phyloP scores from a whole-genome alignment of 2,888 invertebrate genomes.

The Eupithecia pulchellata region DNA sequence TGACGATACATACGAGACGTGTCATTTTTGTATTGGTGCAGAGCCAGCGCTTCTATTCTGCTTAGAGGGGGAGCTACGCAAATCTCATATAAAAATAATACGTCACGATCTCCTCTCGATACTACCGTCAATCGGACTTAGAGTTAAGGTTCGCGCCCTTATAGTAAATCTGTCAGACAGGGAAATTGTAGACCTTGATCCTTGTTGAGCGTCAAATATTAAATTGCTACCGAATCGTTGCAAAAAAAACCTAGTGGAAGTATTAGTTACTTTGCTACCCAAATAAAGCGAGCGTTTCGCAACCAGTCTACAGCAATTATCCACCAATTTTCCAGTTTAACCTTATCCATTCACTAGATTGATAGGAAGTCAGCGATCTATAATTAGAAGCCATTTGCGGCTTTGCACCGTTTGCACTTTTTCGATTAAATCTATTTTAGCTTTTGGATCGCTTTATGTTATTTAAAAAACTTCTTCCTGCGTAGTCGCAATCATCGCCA shows the following conservation, averaged over 20 bases:
- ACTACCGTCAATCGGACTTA: too few species aligned
- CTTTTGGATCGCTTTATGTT: too few species aligned
- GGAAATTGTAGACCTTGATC: neutral
- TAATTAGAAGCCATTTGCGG: constrained; percentile 30
- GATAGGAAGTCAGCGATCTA: constrained; percentile 37
- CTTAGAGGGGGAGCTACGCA: too few species aligned
- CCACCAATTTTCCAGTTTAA: constrained; percentile 34
- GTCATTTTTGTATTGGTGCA: too few species aligned
- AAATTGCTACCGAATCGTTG: neutral
- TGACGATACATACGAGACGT: too few species aligned
- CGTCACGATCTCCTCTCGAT: too few species aligned
- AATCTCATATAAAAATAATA: too few species aligned
- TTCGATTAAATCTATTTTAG: neutral
- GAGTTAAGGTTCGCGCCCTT: too few species aligned
- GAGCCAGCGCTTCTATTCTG: too few species aligned
- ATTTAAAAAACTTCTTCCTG: too few species aligned
- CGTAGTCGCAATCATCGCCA: too few species aligned
- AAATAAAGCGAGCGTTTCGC: constrained; percentile 23
- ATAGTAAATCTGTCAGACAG: neutral
- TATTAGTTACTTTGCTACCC: constrained; percentile 7
- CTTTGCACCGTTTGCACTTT: neutral
- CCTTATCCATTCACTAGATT: constrained; percentile 36
- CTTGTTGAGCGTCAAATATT: neutral
- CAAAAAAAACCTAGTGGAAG: neutral
- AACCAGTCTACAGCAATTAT: constrained; percentile 31